Conservation (phyloP, 2,888 invertebrate species). For the Noctua fimbriata region DNA sequence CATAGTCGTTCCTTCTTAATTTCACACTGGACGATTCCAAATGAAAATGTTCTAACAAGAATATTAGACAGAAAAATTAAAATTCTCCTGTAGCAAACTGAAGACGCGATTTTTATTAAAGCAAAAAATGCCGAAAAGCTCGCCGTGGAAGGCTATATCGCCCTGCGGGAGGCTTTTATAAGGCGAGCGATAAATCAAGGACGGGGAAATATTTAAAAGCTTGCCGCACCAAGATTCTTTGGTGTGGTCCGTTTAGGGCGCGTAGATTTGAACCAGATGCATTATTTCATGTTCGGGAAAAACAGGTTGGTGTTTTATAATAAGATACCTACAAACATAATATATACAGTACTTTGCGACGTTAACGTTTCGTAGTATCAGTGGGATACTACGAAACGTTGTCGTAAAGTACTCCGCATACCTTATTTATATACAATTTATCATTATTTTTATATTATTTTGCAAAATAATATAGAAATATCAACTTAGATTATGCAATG, state of each 20-base stretch:
- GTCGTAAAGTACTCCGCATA: not conserved
- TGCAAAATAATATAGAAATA: too few species aligned
- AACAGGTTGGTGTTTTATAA: not conserved
- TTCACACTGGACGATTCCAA: constrained; percentile 79
- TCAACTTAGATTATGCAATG: too few species aligned
- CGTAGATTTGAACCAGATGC: constrained; percentile 31
- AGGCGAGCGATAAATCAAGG: constrained; percentile 88
- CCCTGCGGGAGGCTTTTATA: constrained; percentile 88
- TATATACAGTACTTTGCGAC: too few species aligned
- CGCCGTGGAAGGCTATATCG: constrained; percentile 71
- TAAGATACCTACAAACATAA: not conserved
- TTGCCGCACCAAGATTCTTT: constrained; percentile 77
- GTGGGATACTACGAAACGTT: too few species aligned
- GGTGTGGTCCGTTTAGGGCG: constrained; percentile 67
- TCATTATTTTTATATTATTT: not conserved
- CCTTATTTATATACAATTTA: not conserved
- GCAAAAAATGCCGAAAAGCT: constrained; percentile 83
- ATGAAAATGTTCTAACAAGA: constrained; percentile 74
- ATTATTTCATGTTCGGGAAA: constrained; percentile 10
- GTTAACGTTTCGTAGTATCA: too few species aligned
- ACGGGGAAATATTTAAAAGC: constrained; percentile 85
- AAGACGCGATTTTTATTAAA: constrained; percentile 84
- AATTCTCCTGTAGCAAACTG: constrained; percentile 78
- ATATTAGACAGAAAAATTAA: constrained; percentile 84
- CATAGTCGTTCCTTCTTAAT: constrained; percentile 69